Base-by-base conservation (phyloP, 2,113 vertebrate genomes). In the Myrmecobius fasciatus region DNA sequence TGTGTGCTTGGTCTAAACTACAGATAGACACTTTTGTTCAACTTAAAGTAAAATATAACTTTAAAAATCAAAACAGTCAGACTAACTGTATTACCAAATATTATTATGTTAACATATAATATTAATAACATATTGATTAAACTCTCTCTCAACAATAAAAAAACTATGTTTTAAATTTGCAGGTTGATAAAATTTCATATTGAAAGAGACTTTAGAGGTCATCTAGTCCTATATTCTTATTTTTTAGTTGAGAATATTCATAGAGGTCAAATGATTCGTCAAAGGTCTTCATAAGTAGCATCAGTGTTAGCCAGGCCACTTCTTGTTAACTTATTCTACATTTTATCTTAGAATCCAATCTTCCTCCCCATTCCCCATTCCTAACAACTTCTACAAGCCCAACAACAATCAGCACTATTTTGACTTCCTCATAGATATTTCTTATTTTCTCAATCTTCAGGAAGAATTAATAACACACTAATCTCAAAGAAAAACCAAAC, bases 391-490 rank as follows among this genome's bases (percentile, higher is more conserved):
- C n/a, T 20, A 83, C n/a, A 43, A 24, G 36, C 12, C 28, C 28
- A 36, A 67, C 60, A 67, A 4, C 12, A 67, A 20, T 22, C 36
- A 43, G 2, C 36, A 43, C 2, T 48, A 52, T 95, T 95, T 75
- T 92, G 43, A 94, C 92, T 90, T 96, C 56, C 97, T 96, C 94
- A 54, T 92, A 96, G 95, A 92, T 47, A 25, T 43, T 47, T 90
- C 89, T 96, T 96, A 53, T 96, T 94, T 88, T 97, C 93, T 6
- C 8, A 43, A 8, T 83, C 5, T 20, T 20, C 20, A 83, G n/a
- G 36, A 75, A 75, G 60, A 75, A n/a, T n/a, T 60, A 75, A n/a
- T 36, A 75, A 75, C 14, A 4, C 36, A 75, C 36, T 75, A n/a
- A 67, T 60, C 17, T 17, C 60, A n/a, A 7, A 14, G 60, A n/a